A percentile compares a stretch with the other conserved stretches of the same genome.
Conservation (phyloP, 2,888 invertebrate genomes). For the Synanthedon formicaeformis region DNA sequence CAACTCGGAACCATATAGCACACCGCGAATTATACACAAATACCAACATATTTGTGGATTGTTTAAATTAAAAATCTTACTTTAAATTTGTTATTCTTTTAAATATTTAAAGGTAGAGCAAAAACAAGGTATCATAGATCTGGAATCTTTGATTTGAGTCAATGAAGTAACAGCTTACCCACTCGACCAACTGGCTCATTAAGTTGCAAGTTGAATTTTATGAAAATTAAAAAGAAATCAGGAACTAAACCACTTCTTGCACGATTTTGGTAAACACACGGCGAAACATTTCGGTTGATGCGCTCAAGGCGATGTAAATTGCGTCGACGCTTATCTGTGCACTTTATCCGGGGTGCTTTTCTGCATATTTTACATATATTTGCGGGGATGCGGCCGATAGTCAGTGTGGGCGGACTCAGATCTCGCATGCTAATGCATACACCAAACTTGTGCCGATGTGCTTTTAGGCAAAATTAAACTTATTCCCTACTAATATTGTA, state of each 20-base stretch:
- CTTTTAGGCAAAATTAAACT: slow-evolving; percentile 18
- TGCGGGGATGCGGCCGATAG: slow-evolving; percentile 50
- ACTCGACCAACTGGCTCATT: too few relatives aligned
- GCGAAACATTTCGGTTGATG: slow-evolving; percentile 37
- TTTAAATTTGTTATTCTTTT: too few relatives aligned
- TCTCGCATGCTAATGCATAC: slow-evolving; percentile 44
- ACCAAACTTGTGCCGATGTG: slow-evolving; percentile 13
- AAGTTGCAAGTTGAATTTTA: too few relatives aligned
- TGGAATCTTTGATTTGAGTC: too few relatives aligned
- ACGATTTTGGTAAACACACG: slow-evolving; percentile 51
- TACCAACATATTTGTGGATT: too few relatives aligned
- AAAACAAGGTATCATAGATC: too few relatives aligned
- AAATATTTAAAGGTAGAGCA: too few relatives aligned
- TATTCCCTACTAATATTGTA: not conserved
- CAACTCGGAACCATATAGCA: slow-evolving; percentile 48
- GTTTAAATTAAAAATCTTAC: too few relatives aligned
- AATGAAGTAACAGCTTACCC: too few relatives aligned
- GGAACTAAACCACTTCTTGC: slow-evolving; percentile 7
- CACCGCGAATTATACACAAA: slow-evolving; percentile 15
- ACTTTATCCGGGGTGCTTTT: slow-evolving; percentile 64
- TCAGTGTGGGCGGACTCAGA: slow-evolving; percentile 47
- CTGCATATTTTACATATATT: slow-evolving; percentile 65
- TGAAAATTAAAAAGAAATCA: not conserved
- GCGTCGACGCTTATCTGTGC: slow-evolving; percentile 59
- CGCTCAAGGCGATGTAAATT: slow-evolving; percentile 61